phyloP scores from a whole-genome alignment of 2,113 vertebrate genomes.

The Semnornis frantzii region DNA sequence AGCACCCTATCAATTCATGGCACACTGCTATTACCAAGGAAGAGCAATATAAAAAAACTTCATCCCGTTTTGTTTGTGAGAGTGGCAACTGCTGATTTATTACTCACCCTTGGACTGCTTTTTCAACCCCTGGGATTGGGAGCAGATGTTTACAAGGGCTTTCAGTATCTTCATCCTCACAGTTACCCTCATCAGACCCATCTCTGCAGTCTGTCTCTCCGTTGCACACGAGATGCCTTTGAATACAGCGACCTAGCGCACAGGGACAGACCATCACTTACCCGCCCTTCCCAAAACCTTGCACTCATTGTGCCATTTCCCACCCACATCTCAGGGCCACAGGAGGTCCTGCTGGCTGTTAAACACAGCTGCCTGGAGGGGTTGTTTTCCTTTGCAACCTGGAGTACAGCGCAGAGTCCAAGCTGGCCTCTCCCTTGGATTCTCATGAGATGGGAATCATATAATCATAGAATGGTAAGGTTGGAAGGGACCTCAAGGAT shows the following conservation, averaged over 20 bases:
- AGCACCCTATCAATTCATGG: neutral
- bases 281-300: neutral
- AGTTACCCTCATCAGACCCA: conserved; percentile 83
- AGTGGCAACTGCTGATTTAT: neutral
- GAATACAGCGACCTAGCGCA: conserved; percentile 87
- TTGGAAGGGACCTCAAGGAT: too few species aligned
- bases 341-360: neutral
- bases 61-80: neutral
- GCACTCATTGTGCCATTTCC: neutral
- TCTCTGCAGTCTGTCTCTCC: conserved; percentile 86
- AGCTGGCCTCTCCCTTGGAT: neutral
- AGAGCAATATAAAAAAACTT: neutral
- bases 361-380: neutral
- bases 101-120: conserved; percentile 81
- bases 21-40: neutral
- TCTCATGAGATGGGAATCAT: neutral
- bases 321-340: neutral
- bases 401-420: neutral
- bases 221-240: conserved; percentile 84
- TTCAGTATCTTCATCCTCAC: conserved; percentile 59
- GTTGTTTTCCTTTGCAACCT: neutral
- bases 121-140: conserved; percentile 82
- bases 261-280: neutral
- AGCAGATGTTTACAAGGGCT: conserved; percentile 78
- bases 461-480: too few species aligned